A percentile compares a stretch with the other conserved stretches of the same genome.
phyloP scores from a whole-genome alignment of 1,140 invertebrate genomes.

The Whitmania pigra region DNA sequence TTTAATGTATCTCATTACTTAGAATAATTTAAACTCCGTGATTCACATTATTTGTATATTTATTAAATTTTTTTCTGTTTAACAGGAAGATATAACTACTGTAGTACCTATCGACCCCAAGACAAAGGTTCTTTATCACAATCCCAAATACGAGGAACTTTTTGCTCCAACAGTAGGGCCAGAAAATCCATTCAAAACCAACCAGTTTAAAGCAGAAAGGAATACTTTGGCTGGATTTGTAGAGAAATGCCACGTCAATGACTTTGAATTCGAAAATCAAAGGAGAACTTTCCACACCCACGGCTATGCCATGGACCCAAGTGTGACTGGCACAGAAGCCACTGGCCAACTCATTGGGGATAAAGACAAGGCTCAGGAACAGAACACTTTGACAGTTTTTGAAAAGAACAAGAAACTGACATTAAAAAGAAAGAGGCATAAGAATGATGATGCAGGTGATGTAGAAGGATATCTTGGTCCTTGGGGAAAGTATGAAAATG shows the following conservation, averaged over 20 bases:
- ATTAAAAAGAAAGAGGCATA: slow-evolving; percentile 75
- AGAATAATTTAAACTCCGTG: no score
- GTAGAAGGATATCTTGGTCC: slow-evolving; percentile 89
- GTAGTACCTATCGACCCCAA: slow-evolving; percentile 31
- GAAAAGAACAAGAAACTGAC: slow-evolving; percentile 56
- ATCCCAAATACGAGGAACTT: slow-evolving; percentile 89
- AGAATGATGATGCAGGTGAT: slow-evolving; percentile 79
- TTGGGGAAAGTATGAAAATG: slow-evolving; percentile 87
- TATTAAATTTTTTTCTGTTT: no score
- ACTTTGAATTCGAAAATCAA: slow-evolving; percentile 97
- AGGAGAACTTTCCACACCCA: slow-evolving; percentile 80
- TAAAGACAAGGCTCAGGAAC: slow-evolving; percentile 49
- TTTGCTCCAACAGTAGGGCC: slow-evolving; percentile 80
- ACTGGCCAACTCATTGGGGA: slow-evolving; percentile 53
- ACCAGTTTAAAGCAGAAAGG: slow-evolving; percentile 68
- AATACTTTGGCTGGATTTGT: slow-evolving; percentile 90
- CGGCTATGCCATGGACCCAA: slow-evolving; percentile 87
- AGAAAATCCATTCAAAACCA: slow-evolving; percentile 75
- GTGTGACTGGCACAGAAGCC: slow-evolving; percentile 53
- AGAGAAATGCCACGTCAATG: slow-evolving; percentile 84
- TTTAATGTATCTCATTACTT: no score
- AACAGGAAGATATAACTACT: slow-evolving; percentile 20
- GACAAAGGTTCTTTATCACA: slow-evolving; percentile 61
- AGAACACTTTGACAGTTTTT: slow-evolving; percentile 61
- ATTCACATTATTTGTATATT: no score